Base-by-base conservation (phyloP, 1,140 invertebrate species). In the Ceratina calcarata region DNA sequence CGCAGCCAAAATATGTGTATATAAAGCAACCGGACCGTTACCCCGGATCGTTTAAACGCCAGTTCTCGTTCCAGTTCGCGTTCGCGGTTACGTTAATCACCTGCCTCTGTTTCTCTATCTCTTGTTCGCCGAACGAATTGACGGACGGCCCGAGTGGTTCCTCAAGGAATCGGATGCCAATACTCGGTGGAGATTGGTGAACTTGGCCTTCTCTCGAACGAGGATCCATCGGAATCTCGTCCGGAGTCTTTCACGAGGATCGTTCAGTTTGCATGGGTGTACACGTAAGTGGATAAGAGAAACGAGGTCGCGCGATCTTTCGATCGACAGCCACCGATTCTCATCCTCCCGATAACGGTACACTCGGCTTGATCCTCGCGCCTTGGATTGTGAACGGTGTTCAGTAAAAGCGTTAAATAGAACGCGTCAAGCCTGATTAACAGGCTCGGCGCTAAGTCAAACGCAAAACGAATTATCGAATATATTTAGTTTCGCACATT, bases 231-330 rank as follows among this genome's bases (percentile, higher is more conserved):
- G 57, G 73, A 51, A 15, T 3, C 49, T 24, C 45, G 16, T 18
- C 45, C 27, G 55, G 20, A 49, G 27, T n/a, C 15, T 18, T 13
- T 22, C 8, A 37, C 62, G 2, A 58, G 45, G 18, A 53, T 18
- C 60, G 24, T 18, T 16, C 78, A 72, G 78, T 85, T 87, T 87
- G 83, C 85, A 87, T 87, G 86, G 86, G 83, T 87, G 85, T 87
- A 73, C 78, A 85, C 71, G 85, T 85, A 87, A 87, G 83, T 87
- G 74, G 37, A 45, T 45, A 82, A 85, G 55, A 51, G 64, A 22
- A 71, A 78, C 57, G 20, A 20, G 66, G 12, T 49, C 64, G 27
- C 51, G 0, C 55, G 16, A 67, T 8, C 49, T 32, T n/a, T 3
- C 15, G 57, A 64, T n/a, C 60, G 22, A 12, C 20, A 2, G 45